Conservation (phyloP, 2,113 vertebrate species). For the Hoplias malabaricus region DNA sequence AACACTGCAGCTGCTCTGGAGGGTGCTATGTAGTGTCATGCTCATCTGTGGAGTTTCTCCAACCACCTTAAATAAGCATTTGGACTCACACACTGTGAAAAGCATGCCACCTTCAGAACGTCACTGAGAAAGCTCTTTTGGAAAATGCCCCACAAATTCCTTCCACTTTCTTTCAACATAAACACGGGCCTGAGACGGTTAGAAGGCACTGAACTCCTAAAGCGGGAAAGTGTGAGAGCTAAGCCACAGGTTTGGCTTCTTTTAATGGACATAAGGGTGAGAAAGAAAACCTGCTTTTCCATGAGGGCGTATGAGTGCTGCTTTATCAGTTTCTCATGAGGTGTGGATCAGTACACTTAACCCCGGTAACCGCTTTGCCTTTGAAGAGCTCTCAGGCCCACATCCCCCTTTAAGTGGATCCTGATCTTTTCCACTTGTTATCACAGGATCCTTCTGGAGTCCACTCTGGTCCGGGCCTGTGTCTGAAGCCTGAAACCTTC, state of each 20-base stretch:
- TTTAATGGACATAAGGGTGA: not conserved
- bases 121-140: not conserved
- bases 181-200: not conserved
- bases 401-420: slow-evolving; percentile 5
- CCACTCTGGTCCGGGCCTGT: slow-evolving; percentile 1
- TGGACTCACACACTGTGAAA: too few relatives aligned
- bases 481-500: slow-evolving; percentile 40
- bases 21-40: too few relatives aligned
- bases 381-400: slow-evolving; percentile 25
- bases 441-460: slow-evolving; percentile 25
- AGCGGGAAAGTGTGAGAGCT: not conserved
- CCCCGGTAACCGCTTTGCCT: slow-evolving; percentile 10
- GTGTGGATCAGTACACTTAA: not conserved
- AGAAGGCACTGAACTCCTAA: not conserved
- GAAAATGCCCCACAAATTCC: not conserved
- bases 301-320: not conserved
- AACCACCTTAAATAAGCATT: not conserved
- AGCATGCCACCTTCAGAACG: not conserved
- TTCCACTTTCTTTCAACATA: not conserved
- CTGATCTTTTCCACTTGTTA: slow-evolving; percentile 48
- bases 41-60: too few relatives aligned
- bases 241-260: not conserved
- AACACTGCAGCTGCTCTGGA: too few relatives aligned
- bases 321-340: not conserved
- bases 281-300: not conserved